These are phyloP conservation scores for Zaprionus capensis DNA, from an alignment of 1,140 invertebrate genomes.

Conservation along the genomic window DNA sequence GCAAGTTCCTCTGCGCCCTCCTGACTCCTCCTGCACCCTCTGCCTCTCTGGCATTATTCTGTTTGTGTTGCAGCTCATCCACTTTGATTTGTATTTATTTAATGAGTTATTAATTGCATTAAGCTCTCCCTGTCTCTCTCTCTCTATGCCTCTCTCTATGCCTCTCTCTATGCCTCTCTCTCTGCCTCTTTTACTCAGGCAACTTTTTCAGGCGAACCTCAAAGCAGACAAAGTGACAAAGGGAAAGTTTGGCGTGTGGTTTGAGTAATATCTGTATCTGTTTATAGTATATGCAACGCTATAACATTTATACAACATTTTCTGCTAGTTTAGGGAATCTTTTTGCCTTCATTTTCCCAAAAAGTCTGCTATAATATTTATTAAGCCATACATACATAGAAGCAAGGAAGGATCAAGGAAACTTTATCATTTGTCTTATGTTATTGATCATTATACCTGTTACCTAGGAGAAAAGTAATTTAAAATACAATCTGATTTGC, in stretches of 20 bases:
- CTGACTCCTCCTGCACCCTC: background rate
- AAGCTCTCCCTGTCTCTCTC: constrained; percentile 34
- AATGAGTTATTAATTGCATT: constrained; percentile 82
- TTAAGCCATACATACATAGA: no score
- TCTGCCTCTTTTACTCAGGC: background rate
- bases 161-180: background rate
- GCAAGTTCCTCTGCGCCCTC: constrained; percentile 19
- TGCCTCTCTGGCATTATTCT: constrained; percentile 18
- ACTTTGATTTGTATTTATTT: constrained; percentile 83
- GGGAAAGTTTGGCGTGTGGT: background rate
- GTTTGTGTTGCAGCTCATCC: constrained; percentile 41
- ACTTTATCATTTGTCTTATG: no score
- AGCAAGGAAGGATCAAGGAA: no score
- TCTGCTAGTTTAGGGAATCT: no score
- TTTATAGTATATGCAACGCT: background rate
- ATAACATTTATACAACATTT: background rate
- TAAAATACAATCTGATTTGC: no score
- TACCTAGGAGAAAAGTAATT: no score
- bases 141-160: background rate
- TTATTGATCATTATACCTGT: no score
- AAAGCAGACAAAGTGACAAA: constrained; percentile 12
- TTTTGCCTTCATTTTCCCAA: no score
- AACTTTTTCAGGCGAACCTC: background rate
- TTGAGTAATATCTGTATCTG: background rate
- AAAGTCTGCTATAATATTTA: no score